phyloP scores from a whole-genome alignment of 1,140 invertebrate genomes.

The Pissodes strobi region DNA sequence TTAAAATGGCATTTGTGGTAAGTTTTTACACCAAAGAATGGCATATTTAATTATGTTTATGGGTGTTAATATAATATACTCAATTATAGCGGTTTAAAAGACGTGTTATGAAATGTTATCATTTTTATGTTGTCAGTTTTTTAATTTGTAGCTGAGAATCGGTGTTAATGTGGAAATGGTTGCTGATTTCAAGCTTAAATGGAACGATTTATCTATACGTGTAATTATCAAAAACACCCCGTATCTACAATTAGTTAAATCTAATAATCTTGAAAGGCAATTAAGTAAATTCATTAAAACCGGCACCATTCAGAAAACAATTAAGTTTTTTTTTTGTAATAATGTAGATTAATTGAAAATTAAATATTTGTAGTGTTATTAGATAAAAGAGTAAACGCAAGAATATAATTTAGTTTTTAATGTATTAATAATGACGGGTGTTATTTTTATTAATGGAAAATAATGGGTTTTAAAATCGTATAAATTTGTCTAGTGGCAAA shows the following conservation, averaged over 20 bases:
- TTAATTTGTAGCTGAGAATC: no score
- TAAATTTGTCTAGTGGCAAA: slow-evolving; percentile 15
- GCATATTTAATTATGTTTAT: no score
- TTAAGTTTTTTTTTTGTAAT: slow-evolving; percentile 23
- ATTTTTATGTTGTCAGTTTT: no score
- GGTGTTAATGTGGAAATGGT: no score
- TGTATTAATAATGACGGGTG: slow-evolving; percentile 20
- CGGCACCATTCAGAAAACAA: slow-evolving; percentile 17
- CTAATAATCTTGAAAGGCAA: background rate
- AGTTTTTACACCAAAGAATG: no score
- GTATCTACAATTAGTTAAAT: slow-evolving; percentile 13
- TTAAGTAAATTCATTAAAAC: slow-evolving; percentile 22
- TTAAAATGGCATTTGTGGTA: no score
- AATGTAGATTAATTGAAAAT: slow-evolving; percentile 12
- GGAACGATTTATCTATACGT: background rate
- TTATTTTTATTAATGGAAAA: slow-evolving; percentile 24
- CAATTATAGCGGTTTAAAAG: no score
- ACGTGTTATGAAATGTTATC: no score
- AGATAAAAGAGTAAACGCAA: slow-evolving; percentile 22
- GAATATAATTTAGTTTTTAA: slow-evolving; percentile 25
- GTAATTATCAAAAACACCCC: background rate
- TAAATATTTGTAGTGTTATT: slow-evolving; percentile 26
- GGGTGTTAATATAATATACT: no score
- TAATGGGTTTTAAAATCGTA: slow-evolving; percentile 23
- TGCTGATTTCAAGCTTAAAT: no score